These are phyloP conservation scores for Acanthoscelides obtectus DNA, from an alignment of 2,888 invertebrate genomes.

Conservation along the genomic window DNA sequence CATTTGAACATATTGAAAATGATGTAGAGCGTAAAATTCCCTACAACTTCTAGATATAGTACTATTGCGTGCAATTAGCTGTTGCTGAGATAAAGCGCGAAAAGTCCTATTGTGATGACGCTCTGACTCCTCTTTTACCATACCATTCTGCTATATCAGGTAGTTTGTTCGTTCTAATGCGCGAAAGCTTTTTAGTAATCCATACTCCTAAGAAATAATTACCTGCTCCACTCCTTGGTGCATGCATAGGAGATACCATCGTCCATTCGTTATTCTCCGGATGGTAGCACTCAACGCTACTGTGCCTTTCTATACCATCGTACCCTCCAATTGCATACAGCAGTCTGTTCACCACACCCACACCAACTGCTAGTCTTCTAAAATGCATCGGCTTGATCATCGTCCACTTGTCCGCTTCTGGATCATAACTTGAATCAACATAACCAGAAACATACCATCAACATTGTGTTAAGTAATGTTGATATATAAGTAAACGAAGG, in stretches of 20 bases:
- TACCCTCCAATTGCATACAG: conserved; percentile 78
- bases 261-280: conserved; percentile 90
- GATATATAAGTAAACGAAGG: too few species aligned
- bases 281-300: conserved; percentile 85
- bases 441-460: neutral
- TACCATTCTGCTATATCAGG: too few species aligned
- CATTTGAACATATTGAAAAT: too few species aligned
- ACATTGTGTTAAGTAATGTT: neutral
- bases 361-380: conserved; percentile 76
- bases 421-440: conserved; percentile 66
- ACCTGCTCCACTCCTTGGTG: conserved; percentile 82
- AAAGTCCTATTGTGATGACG: too few species aligned
- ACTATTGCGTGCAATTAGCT: too few species aligned
- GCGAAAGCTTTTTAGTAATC: too few species aligned
- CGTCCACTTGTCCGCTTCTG: conserved; percentile 79
- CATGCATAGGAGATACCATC: conserved; percentile 71
- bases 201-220: conserved; percentile 12
- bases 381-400: conserved; percentile 69
- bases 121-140: too few species aligned
- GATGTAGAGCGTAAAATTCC: too few species aligned
- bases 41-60: too few species aligned
- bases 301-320: conserved; percentile 73
- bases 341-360: conserved; percentile 71
- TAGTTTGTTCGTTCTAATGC: too few species aligned
- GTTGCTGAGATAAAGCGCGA: too few species aligned